Base-by-base conservation (phyloP, 2,888 invertebrate species). In the Scaptomyza polygonia region DNA sequence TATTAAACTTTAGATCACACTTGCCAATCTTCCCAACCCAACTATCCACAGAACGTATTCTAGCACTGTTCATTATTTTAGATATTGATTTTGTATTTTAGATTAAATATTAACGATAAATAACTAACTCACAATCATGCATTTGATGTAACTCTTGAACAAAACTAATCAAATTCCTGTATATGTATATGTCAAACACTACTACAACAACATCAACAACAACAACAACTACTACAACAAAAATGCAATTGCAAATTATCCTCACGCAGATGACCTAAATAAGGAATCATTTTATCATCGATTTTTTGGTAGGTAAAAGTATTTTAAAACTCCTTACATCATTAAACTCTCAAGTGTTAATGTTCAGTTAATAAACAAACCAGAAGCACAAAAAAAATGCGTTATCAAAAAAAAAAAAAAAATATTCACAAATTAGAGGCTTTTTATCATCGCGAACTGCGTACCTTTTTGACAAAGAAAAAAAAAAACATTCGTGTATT, bases 271-370 rank as follows among this genome's bases (percentile, higher is more conserved):
- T 79, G 82, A 87, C 83, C 82, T 72, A 75, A 87, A 75, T 61
- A 75, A 75, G 82, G 82, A 82, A 67, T 72, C 88, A 82, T 82
- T 82, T 82, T 88, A 82, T 67, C 65, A 82, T 82, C 82, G 82
- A 79, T 82, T 87, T 72, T 88, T 87, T 79, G 82, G 82, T 82
- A 82, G 79, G 82, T 82, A 82, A 78, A 72, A 42, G 40, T 63
- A 64, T 52, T 49, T 51, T n/a, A 36, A 32, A 47, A 55, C 8
- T 34, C 36, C 30, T 32, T 39, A 55, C 25, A 48, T 55, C 64
- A 75, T 61, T 54, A 48, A 42, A 64, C 30, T 42, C 61, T 39
- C 56, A 64, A 64, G 42, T 65, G 72, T 77, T 73, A 53, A 87
- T 85, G 82, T 84, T 87, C 82, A 85, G 88, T 85, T 86, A 86